Evolutionary conservation across 1,140 invertebrate genomes (phyloP).

Genomic region (Hylaeus volcanicus): DNA sequence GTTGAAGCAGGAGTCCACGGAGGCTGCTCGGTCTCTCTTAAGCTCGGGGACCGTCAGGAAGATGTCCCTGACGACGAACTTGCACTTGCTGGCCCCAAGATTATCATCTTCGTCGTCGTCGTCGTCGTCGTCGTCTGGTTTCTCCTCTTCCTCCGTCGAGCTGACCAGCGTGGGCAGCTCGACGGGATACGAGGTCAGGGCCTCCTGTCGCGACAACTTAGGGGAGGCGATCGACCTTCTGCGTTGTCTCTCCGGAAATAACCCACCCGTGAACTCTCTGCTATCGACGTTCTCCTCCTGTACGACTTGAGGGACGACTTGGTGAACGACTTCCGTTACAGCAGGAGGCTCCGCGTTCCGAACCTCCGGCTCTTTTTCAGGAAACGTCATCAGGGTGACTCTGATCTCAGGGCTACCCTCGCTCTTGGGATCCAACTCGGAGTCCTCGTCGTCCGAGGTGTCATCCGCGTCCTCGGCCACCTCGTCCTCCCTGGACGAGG

Average conservation of each 20-base stretch:
- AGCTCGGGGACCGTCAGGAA: slow-evolving; percentile 91
- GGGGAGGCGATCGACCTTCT: slow-evolving; percentile 78
- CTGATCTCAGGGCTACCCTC: slow-evolving; percentile 82
- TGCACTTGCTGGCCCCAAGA: slow-evolving; percentile 61
- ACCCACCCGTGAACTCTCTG: slow-evolving; percentile 57
- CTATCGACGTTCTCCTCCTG: neutral
- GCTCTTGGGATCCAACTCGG: slow-evolving; percentile 55
- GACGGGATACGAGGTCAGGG: slow-evolving; percentile 84
- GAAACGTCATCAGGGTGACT: slow-evolving; percentile 85
- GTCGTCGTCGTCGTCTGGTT: slow-evolving; percentile 69
- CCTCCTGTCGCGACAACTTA: slow-evolving; percentile 88
- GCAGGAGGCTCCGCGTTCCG: slow-evolving; percentile 20
- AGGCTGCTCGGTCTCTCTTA: slow-evolving; percentile 90
- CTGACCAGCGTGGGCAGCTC: slow-evolving; percentile 77
- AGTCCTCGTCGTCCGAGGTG: slow-evolving; percentile 80
- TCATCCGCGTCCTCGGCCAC: slow-evolving; percentile 77
- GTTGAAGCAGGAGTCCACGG: slow-evolving; percentile 89
- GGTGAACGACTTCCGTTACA: slow-evolving; percentile 23
- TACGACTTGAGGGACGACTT: neutral
- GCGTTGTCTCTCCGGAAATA: slow-evolving; percentile 68
- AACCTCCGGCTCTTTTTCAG: slow-evolving; percentile 4
- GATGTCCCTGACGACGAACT: slow-evolving; percentile 85
- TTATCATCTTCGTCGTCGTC: slow-evolving; percentile 79
- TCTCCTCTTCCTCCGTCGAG: slow-evolving; percentile 31
- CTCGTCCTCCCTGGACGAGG: slow-evolving; percentile 40